Conservation (phyloP, 2,113 vertebrate genomes). For the Nothocercus nigrocapillus region DNA sequence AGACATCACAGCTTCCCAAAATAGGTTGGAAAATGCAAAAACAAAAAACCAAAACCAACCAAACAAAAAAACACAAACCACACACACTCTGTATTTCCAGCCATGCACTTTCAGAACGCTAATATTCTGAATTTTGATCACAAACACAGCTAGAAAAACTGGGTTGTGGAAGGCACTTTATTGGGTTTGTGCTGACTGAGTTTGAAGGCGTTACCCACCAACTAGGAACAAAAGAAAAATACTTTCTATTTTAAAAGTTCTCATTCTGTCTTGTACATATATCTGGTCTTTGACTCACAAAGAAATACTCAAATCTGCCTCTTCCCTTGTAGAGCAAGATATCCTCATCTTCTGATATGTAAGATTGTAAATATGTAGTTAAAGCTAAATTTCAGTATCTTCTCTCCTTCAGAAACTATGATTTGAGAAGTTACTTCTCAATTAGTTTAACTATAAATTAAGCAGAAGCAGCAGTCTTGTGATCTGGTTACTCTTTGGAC, state of each 20-base stretch:
- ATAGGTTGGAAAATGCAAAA: too few relatives aligned
- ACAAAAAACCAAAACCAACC: too few relatives aligned
- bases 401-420: not conserved
- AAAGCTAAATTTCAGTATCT: not conserved
- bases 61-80: too few relatives aligned
- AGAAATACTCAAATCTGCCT: not conserved
- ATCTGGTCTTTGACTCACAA: not conserved
- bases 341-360: not conserved
- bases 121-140: not conserved
- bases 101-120: not conserved
- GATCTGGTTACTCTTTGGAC: not conserved
- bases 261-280: not conserved
- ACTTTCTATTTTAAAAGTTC: not conserved
- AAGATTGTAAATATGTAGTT: not conserved
- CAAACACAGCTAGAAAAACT: not conserved
- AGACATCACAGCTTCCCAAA: fast-evolving
- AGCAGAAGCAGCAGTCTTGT: not conserved
- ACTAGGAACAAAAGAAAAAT: not conserved
- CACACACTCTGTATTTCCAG: not conserved
- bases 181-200: not conserved
- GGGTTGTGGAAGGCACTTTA: not conserved
- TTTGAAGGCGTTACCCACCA: not conserved
- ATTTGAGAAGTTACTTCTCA: not conserved
- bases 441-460: not conserved
- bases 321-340: not conserved